phyloP scores from a whole-genome alignment of 1,140 invertebrate genomes.

The Hylaeus anthracinus region DNA sequence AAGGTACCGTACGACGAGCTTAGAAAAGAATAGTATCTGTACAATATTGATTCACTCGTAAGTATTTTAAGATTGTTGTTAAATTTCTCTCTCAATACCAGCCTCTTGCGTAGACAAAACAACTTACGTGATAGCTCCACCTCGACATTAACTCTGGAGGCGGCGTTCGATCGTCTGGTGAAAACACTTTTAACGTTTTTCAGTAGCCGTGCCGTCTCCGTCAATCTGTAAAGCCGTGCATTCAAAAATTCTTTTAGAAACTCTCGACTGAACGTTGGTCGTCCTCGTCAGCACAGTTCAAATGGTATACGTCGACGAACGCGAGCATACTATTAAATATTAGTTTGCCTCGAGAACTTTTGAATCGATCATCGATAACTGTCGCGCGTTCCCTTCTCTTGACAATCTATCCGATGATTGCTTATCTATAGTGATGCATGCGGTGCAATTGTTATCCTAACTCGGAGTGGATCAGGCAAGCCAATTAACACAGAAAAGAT shows the following conservation, averaged over 20 bases:
- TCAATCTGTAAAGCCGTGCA: slow-evolving; percentile 88
- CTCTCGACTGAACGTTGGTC: slow-evolving; percentile 23
- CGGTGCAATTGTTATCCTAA: not conserved
- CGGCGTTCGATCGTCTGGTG: slow-evolving; percentile 87
- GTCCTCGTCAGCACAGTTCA: slow-evolving; percentile 9
- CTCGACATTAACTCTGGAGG: slow-evolving; percentile 89
- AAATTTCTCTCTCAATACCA: slow-evolving; percentile 3
- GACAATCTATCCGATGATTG: slow-evolving; percentile 4
- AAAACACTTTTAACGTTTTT: slow-evolving; percentile 96
- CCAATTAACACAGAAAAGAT: too few species aligned
- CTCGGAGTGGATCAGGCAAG: too few species aligned
- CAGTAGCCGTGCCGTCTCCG: slow-evolving; percentile 96
- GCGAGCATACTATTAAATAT: slow-evolving; percentile 3
- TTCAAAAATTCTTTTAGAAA: slow-evolving; percentile 58
- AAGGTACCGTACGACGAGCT: slow-evolving; percentile 15
- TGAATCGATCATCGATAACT: not conserved
- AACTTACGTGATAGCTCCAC: slow-evolving; percentile 96
- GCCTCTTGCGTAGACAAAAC: slow-evolving; percentile 52
- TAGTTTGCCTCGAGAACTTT: slow-evolving; percentile 8
- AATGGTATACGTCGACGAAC: slow-evolving; percentile 1
- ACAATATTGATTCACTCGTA: not conserved
- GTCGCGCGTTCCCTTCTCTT: slow-evolving; percentile 13
- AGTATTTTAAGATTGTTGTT: not conserved
- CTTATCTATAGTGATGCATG: slow-evolving; percentile 23
- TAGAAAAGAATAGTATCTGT: not conserved